Conservation (phyloP, 2,888 invertebrate species). For the Cosmia pyralina region DNA sequence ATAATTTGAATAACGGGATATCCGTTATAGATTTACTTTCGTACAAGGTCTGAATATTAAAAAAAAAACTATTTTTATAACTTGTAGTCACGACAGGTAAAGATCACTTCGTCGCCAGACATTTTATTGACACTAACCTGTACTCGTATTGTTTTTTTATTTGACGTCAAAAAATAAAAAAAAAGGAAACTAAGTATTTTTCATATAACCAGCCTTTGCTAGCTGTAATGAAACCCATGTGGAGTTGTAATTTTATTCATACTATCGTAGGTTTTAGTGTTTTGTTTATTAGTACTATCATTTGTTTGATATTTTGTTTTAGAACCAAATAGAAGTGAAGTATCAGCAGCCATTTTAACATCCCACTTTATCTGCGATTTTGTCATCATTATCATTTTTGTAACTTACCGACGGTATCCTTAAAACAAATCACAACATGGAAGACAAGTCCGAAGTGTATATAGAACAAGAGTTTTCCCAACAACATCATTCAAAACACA, state of each 20-base stretch:
- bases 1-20: conserved; percentile 45
- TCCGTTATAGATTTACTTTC: conserved; percentile 34
- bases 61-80: conserved; percentile 53
- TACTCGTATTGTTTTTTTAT: conserved; percentile 21
- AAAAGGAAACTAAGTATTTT: conserved; percentile 52
- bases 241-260: conserved; percentile 37
- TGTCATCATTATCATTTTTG: not conserved
- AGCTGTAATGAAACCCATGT: conserved; percentile 41
- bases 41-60: conserved; percentile 31
- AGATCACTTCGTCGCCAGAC: conserved; percentile 37
- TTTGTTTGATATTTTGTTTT: conserved; percentile 19
- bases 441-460: conserved; percentile 89
- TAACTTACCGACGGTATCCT: conserved; percentile 87
- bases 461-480: conserved; percentile 88
- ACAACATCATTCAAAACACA: conserved; percentile 88
- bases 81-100: conserved; percentile 59
- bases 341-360: not conserved
- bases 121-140: conserved; percentile 49
- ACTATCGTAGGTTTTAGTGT: conserved; percentile 36
- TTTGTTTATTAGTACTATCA: conserved; percentile 7
- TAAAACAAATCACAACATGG: conserved; percentile 89
- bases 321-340: not conserved
- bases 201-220: conserved; percentile 32
- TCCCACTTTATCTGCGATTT: not conserved
- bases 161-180: conserved; percentile 43